Conservation (phyloP, 2,888 invertebrate species). For the Crossocerus cetratus region DNA sequence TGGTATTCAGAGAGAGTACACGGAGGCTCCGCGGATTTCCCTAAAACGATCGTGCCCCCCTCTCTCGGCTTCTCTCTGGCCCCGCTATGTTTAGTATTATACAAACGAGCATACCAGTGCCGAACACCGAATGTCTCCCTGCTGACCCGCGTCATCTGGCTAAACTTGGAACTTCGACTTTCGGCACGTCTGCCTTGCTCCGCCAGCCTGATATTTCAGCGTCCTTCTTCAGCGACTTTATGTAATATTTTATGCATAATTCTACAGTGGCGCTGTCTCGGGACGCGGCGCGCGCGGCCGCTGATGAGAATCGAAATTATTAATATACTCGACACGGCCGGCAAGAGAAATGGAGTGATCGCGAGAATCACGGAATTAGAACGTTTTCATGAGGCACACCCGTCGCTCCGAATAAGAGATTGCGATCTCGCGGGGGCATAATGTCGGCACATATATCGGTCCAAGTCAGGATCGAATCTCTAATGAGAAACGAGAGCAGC, state of each 20-base stretch:
- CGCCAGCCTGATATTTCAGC: slow-evolving; percentile 12
- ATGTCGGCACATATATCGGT: too few species aligned
- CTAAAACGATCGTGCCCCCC: slow-evolving; percentile 33
- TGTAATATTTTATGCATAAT: slow-evolving; percentile 15
- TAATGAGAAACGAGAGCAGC: too few species aligned
- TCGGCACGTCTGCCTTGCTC: slow-evolving; percentile 37
- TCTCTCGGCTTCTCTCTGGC: background rate
- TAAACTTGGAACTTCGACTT: slow-evolving; percentile 52
- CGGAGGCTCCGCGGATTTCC: slow-evolving; percentile 7
- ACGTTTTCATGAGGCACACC: too few species aligned
- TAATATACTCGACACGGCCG: too few species aligned
- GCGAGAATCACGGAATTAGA: too few species aligned
- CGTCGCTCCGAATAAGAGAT: too few species aligned
- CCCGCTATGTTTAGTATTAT: slow-evolving; percentile 48
- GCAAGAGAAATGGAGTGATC: too few species aligned
- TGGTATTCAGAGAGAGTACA: too few species aligned
- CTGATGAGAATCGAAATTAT: too few species aligned
- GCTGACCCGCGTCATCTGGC: slow-evolving; percentile 50
- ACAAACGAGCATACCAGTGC: slow-evolving; percentile 35
- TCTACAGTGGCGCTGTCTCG: background rate
- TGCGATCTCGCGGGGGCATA: too few species aligned
- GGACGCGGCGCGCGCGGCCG: background rate
- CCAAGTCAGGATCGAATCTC: too few species aligned
- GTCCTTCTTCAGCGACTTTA: slow-evolving; percentile 29
- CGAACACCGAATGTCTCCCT: slow-evolving; percentile 33